Conservation (phyloP, 2,113 vertebrate genomes). For the Centropristis striata region DNA sequence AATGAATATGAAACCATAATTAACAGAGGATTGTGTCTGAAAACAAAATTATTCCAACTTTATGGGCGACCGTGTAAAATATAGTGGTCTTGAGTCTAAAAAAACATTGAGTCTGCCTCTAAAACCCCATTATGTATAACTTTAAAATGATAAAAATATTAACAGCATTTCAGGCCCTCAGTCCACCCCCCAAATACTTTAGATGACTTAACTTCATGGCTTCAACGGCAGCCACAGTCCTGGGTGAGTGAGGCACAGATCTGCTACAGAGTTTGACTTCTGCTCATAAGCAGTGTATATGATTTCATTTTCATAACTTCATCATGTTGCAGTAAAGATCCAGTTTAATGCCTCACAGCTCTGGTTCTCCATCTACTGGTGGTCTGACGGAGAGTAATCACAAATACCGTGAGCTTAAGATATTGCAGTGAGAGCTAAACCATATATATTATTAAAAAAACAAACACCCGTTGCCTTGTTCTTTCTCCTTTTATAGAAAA, state of each 20-base stretch:
- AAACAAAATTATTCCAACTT: no score
- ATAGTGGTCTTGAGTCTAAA: neutral
- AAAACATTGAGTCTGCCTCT: neutral
- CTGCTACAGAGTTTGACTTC: neutral
- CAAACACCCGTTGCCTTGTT: neutral
- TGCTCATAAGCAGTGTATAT: neutral
- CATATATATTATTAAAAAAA: no score
- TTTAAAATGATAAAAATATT: neutral
- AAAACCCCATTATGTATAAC: neutral
- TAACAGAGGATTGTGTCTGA: no score
- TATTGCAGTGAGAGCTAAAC: neutral
- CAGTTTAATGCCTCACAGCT: slow-evolving; percentile 2
- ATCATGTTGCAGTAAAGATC: neutral
- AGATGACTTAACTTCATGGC: neutral
- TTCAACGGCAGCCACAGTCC: no score
- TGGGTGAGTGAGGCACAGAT: neutral
- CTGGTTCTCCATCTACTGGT: slow-evolving; percentile 53
- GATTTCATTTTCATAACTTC: neutral
- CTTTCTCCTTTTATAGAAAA: neutral
- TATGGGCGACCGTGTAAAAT: no score
- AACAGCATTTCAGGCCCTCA: neutral
- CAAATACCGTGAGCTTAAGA: neutral
- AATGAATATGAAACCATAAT: no score
- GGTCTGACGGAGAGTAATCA: neutral
- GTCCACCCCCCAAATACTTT: neutral